These are phyloP conservation scores for Helobdella robusta DNA, from an alignment of 2,888 invertebrate species.

Conservation along the genomic window DNA sequence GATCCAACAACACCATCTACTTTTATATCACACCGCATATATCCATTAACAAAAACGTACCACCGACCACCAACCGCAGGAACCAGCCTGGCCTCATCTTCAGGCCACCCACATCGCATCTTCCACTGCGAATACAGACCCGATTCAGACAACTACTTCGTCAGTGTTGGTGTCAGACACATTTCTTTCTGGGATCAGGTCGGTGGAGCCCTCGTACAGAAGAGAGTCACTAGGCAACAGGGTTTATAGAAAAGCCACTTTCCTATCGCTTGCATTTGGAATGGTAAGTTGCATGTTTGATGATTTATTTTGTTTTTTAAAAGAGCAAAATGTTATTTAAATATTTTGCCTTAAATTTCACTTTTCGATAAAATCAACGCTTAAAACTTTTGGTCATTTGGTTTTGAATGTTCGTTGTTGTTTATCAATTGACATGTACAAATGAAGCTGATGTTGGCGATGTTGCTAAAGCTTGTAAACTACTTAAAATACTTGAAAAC, in stretches of 20 bases:
- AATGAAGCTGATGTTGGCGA: neutral
- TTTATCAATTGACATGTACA: neutral
- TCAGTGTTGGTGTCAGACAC: conserved; percentile 51
- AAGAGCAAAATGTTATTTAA: neutral
- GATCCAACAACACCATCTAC: too few relatives aligned
- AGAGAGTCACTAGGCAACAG: conserved; percentile 44
- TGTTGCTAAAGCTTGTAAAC: neutral
- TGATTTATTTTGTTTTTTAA: neutral
- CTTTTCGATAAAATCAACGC: too few relatives aligned
- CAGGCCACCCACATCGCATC: conserved; percentile 43
- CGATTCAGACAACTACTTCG: conserved; percentile 48
- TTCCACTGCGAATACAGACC: conserved; percentile 50
- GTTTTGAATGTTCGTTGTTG: neutral
- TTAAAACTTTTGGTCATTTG: conserved; percentile 39
- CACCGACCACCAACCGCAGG: too few relatives aligned
- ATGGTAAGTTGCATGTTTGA: conserved; percentile 39
- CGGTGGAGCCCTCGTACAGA: conserved; percentile 45
- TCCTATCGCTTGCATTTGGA: conserved; percentile 47
- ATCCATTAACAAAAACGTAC: too few relatives aligned
- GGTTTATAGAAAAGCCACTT: conserved; percentile 44
- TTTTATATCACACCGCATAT: too few relatives aligned
- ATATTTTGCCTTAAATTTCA: too few relatives aligned
- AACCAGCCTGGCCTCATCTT: conserved; percentile 40
- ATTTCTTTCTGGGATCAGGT: conserved; percentile 49
- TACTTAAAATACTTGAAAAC: too few relatives aligned